Evolutionary conservation across 2,888 invertebrate genomes (phyloP), one percentile per base, ranked within the genome.

Genomic region (Drosophila picticornis): DNA sequence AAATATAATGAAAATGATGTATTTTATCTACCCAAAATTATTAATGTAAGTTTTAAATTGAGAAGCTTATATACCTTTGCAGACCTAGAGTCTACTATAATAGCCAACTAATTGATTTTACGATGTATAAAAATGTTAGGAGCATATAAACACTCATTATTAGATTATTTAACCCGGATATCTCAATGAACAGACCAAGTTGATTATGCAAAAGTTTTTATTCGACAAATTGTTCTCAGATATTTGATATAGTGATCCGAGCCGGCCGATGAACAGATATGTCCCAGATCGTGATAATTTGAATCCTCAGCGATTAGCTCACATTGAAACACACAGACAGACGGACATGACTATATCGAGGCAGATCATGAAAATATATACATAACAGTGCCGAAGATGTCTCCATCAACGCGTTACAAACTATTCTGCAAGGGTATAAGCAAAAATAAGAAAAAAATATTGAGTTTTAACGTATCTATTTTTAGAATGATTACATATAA

Each of bases 21-120:
- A 71, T 68, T 76, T 80, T 71, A 82, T 66, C 68, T 65, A 81
- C 61, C 65, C 70, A 77, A 70, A 65, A 79, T 69, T 84, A 81
- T 84, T 66, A 84, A 80, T 75, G 87, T 84, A 86, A 84, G 80
- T 86, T 84, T 84, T 86, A 87, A 84, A 68, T 62, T 57, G 43
- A 64, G 31, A 66, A 48, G 55, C 4, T 16, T 22, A 16, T 16
- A 55, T 53, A 53, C 32, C 32, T 22, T 53, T 53, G 32, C 52
- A 32, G 9, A 32, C 52, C 16, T n/a, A 16, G 22, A 52, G 52
- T 22, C 22, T 25, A 16, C 22, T 22, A 13, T 7, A 22, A 7
- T 1, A 43, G 22, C 22, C 13, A 46, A 22, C 7, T 7, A 25
- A 46, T 7, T 16, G 13, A 46, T 25, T 25, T 7, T 4, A 16